Evolutionary conservation across 35 echinoderm and acorn worm genomes (phyloP).

Genomic region (Hemicentrotus pulcherrimus): DNA sequence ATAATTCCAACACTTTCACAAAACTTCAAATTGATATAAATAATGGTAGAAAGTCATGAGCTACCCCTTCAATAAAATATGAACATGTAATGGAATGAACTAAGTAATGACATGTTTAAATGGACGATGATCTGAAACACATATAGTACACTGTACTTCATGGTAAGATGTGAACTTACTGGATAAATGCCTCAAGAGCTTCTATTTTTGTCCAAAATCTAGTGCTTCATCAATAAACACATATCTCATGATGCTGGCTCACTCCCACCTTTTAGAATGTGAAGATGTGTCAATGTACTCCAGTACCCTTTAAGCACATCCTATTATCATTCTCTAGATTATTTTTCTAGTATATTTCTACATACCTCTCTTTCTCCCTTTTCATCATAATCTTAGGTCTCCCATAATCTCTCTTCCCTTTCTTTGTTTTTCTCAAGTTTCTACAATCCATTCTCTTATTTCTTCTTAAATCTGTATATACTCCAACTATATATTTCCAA

Average conservation of each 20-base stretch:
- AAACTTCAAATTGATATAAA: too few species aligned
- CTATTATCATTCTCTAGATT: neutral
- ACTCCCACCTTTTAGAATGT: neutral
- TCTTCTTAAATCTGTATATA: neutral
- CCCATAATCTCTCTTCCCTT: neutral
- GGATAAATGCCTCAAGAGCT: neutral
- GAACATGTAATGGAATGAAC: neutral
- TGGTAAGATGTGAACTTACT: neutral
- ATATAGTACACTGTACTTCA: neutral
- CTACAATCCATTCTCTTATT: neutral
- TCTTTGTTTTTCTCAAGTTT: neutral
- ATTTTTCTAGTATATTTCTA: neutral
- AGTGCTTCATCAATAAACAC: neutral
- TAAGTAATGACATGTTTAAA: neutral
- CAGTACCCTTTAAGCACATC: neutral
- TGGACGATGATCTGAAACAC: neutral
- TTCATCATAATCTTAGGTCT: neutral
- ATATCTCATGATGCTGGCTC: neutral
- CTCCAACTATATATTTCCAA: neutral
- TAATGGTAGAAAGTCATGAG: too few species aligned
- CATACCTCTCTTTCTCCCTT: neutral
- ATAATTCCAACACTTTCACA: too few species aligned
- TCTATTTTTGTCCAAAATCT: slow-evolving; percentile 1
- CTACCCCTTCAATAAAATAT: neutral
- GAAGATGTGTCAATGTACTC: neutral